These are phyloP conservation scores for Conger conger DNA, from an alignment of 2,113 vertebrate genomes.

Conservation along the genomic window DNA sequence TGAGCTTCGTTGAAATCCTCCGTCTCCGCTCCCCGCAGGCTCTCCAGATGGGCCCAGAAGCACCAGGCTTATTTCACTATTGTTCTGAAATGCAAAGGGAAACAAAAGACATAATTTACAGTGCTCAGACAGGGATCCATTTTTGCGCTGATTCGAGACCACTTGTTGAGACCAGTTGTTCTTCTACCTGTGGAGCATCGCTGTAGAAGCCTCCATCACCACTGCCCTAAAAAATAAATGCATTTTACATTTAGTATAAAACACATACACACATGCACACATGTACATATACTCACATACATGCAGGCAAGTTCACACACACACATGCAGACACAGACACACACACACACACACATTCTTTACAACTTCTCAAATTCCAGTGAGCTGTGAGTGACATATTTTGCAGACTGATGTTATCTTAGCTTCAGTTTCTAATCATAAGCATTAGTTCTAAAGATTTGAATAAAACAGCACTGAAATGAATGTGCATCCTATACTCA, in stretches of 20 bases:
- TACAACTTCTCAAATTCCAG: neutral
- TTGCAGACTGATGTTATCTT: neutral
- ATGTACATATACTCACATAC: neutral
- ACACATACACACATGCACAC: neutral
- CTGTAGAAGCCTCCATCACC: slow-evolving; percentile 1
- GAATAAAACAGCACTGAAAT: neutral
- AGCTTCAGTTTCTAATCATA: neutral
- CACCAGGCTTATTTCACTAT: neutral
- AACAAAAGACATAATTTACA: neutral
- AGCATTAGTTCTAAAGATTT: neutral
- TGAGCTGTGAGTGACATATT: neutral
- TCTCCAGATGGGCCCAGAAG: neutral
- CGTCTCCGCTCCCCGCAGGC: neutral
- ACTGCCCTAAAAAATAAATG: neutral
- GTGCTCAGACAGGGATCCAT: neutral
- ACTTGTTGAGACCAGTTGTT: neutral
- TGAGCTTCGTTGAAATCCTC: neutral
- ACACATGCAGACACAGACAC: neutral
- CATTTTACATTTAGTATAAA: neutral
- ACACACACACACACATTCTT: neutral
- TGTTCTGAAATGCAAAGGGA: neutral
- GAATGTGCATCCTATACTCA: slow-evolving; percentile 3
- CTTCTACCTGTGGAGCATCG: neutral
- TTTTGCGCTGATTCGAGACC: neutral
- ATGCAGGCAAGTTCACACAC: neutral